Conservation (phyloP, 2,113 vertebrate genomes). For the Spermophilus dauricus region DNA sequence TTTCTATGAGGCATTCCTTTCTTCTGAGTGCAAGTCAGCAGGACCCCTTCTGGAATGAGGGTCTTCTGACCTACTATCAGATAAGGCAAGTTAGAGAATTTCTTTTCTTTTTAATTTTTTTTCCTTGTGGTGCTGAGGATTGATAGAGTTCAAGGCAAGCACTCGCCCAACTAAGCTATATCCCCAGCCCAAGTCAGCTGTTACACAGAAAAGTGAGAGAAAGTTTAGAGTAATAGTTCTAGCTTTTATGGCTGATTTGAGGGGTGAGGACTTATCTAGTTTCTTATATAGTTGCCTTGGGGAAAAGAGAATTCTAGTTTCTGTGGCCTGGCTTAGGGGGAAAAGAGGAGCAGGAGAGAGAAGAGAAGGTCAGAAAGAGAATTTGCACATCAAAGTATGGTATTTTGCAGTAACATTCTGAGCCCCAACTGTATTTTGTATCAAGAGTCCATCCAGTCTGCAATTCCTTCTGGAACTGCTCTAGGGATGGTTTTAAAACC, state of each 20-base stretch:
- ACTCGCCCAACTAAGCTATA: too few species aligned
- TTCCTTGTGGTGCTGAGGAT: too few species aligned
- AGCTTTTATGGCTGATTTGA: neutral
- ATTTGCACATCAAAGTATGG: neutral
- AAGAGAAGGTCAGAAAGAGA: neutral
- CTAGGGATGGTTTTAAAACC: neutral
- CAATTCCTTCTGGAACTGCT: neutral
- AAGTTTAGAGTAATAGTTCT: neutral
- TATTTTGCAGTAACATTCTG: neutral
- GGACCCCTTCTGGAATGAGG: too few species aligned
- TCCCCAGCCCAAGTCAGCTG: neutral
- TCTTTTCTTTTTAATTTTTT: neutral
- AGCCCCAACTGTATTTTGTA: neutral
- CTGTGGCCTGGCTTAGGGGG: neutral
- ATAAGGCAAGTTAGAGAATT: neutral
- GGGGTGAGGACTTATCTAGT: neutral
- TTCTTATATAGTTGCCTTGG: neutral
- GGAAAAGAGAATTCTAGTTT: neutral
- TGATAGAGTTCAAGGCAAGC: too few species aligned
- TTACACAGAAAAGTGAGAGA: neutral
- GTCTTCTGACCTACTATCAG: too few species aligned
- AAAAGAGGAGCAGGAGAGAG: neutral
- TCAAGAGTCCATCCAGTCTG: neutral
- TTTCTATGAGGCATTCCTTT: neutral
- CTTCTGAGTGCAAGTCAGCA: too few species aligned